Base-by-base conservation (phyloP, 2,888 invertebrate species). In the Leptodirus hochenwartii region DNA sequence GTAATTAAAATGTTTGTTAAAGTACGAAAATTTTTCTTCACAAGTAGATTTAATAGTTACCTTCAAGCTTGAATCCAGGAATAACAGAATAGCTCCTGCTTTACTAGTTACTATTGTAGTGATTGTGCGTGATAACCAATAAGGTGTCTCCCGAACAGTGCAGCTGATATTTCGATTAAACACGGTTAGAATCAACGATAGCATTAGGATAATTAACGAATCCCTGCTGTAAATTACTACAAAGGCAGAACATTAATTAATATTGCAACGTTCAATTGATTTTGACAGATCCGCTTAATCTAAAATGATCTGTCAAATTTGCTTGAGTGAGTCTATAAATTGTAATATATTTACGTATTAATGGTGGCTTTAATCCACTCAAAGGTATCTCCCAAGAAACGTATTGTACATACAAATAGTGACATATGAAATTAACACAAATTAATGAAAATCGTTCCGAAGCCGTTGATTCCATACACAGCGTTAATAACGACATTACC, bases 361-460 rank as follows among this genome's bases (percentile, higher is more conserved):
- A 59, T 2, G 74, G 74, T 15, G 64, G 57, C 10, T 60, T 61
- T 2, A 58, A 50, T 31, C 71, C 70, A 43, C 66, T 65, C 34
- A 62, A 57, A 3, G 74, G 73, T 17, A 74, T 50, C 32, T 60
- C 53, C 53, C 64, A 68, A 10, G 65, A 62, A 10, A 74, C 50
- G 46, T 68, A 64, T 25, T 65, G 63, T 2, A 71, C 47, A 43
- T 64, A 66, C 14, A 62, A 45, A 33, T 70, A 62, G 43, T 75
- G 72, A 9, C 62, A 61, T 24, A 69, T 57, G n/a, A 75, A 56
- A 44, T 67, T 69, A 25, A 69, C 58, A 37, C 62, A 59, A 24
- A 62, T 56, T 22, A 75, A 42, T 16, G 60, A 44, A 15, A 73
- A 46, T 34, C 74, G 56, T 27, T 68, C 66, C 25, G 57, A 51